Percentiles rank a stretch among this genome's conserved stretches.
Evolutionary conservation across 2,113 vertebrate genomes (phyloP).

Genomic region (Tragelaphus scriptus): DNA sequence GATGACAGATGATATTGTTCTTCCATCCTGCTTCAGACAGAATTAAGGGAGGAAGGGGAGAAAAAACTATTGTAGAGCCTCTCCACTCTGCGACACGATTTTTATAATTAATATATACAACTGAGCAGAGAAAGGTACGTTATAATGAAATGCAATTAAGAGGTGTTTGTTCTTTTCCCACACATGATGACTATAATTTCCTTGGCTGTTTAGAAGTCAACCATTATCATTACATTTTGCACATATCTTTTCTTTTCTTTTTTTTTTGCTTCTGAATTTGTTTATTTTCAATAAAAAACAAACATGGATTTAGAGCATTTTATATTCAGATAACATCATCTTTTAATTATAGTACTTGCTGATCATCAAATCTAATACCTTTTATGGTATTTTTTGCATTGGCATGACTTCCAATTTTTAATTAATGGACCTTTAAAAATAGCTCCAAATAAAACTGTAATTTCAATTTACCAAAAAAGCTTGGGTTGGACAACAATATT

Average conservation of each 20-base stretch:
- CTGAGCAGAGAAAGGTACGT: conserved; percentile 85
- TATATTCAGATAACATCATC: conserved; percentile 77
- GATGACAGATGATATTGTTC: conserved; percentile 90
- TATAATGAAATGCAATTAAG: conserved; percentile 90
- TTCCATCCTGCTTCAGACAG: conserved; percentile 84
- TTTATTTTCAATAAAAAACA: conserved; percentile 85
- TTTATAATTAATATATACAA: conserved; percentile 93
- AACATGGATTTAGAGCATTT: conserved; percentile 76
- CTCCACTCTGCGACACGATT: conserved; percentile 82
- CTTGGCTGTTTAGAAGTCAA: conserved; percentile 86
- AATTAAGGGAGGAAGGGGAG: conserved; percentile 77
- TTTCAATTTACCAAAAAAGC: conserved; percentile 63
- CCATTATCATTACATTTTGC: conserved; percentile 84
- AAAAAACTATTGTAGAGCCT: conserved; percentile 81
- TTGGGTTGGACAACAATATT: conserved; percentile 43
- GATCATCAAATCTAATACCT: conserved; percentile 74
- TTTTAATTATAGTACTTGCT: conserved; percentile 75
- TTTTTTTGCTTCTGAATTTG: conserved; percentile 76
- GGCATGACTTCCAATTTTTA: conserved; percentile 55
- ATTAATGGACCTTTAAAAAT: conserved; percentile 72
- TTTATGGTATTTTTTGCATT: conserved; percentile 58
- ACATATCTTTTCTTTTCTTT: conserved; percentile 76
- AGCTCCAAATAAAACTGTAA: conserved; percentile 68
- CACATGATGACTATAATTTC: conserved; percentile 88
- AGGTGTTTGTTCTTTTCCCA: conserved; percentile 87